phyloP scores from a whole-genome alignment of 2,113 vertebrate species.

The Brachypteracias leptosomus region DNA sequence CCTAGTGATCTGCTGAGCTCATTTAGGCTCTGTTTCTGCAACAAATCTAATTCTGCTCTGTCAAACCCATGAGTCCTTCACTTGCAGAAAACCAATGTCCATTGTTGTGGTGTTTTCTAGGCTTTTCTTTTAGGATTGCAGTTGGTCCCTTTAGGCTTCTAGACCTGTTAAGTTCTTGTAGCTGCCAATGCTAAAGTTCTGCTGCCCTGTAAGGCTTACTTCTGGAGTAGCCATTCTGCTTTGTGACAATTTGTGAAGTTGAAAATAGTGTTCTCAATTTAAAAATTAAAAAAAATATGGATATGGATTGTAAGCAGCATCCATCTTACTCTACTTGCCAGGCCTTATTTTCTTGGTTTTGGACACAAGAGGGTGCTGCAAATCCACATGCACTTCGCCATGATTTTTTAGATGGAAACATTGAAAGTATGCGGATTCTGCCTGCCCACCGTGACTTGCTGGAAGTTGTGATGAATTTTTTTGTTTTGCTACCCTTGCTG shows the following conservation, averaged over 20 bases:
- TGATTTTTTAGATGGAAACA: neutral
- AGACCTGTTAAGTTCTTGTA: neutral
- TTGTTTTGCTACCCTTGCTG: neutral
- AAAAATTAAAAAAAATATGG: neutral
- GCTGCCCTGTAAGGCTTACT: neutral
- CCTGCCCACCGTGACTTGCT: neutral
- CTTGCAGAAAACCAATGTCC: neutral
- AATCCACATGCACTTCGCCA: neutral
- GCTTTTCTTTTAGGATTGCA: neutral
- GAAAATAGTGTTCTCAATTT: neutral
- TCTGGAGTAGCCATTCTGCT: neutral
- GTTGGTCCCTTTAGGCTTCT: neutral
- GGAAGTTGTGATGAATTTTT: neutral
- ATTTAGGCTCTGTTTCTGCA: neutral
- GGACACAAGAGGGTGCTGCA: constrained; percentile 24
- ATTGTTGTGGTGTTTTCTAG: neutral
- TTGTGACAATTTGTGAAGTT: neutral
- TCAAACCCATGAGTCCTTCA: neutral
- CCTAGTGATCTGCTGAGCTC: neutral
- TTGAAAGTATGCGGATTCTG: neutral
- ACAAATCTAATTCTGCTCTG: neutral
- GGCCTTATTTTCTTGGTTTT: neutral
- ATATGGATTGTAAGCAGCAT: neutral
- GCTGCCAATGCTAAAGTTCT: neutral
- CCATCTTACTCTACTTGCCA: neutral